phyloP scores from a whole-genome alignment of 2,113 vertebrate genomes.

The Aptenodytes patagonicus region DNA sequence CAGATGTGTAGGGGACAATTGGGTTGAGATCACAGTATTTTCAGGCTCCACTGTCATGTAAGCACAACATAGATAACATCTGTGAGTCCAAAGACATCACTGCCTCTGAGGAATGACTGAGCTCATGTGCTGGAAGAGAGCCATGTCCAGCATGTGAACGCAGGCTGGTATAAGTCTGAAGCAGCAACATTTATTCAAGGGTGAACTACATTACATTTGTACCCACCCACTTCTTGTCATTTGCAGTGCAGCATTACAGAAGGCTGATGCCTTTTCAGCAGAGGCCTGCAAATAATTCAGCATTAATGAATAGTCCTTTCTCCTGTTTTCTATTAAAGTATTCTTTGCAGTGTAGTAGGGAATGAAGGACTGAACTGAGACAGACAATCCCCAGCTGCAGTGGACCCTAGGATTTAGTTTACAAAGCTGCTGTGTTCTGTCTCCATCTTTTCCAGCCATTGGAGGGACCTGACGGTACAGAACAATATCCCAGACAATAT shows the following conservation, averaged over 20 bases:
- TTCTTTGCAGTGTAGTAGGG: neutral
- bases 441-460: neutral
- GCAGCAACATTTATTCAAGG: neutral
- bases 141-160: neutral
- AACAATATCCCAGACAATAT: neutral
- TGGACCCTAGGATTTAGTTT: neutral
- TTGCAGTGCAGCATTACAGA: neutral
- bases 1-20: neutral
- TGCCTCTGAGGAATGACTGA: neutral
- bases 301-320: neutral
- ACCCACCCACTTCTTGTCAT: neutral
- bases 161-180: neutral
- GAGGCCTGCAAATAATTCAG: neutral
- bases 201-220: neutral
- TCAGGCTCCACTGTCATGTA: neutral
- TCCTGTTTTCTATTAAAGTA: neutral
- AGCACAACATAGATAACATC: neutral
- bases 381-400: neutral
- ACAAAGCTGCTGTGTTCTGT: neutral
- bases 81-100: neutral
- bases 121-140: neutral
- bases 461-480: neutral
- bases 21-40: neutral
- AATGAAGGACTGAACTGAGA: neutral
- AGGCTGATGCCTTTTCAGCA: neutral